phyloP scores from a whole-genome alignment of 2,113 vertebrate species.

The Chloebia gouldiae region DNA sequence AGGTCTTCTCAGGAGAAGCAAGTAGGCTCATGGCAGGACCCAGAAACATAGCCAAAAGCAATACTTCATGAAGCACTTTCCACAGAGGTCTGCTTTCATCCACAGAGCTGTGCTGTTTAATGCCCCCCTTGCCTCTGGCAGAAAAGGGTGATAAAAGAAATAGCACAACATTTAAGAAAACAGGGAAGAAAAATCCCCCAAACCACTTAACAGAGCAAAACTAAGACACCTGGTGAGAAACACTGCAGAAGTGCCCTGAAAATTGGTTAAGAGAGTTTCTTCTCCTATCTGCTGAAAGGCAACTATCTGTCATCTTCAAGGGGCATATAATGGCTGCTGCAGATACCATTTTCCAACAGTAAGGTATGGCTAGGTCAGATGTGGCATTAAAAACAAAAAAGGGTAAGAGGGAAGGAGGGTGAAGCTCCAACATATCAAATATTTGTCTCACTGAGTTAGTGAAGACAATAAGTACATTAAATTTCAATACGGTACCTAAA shows the following conservation, averaged over 20 bases:
- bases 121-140: neutral
- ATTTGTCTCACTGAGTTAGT: neutral
- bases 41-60: neutral
- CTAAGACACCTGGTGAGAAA: neutral
- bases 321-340: neutral
- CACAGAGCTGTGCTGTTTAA: neutral
- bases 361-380: neutral
- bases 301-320: neutral
- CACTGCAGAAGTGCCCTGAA: neutral
- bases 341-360: neutral
- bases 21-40: neutral
- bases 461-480: neutral
- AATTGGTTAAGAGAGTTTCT: neutral
- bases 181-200: fast-evolving
- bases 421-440: neutral
- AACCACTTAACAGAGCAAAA: neutral
- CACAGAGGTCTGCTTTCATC: neutral
- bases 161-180: neutral
- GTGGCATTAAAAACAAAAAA: neutral
- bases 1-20: neutral
- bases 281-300: neutral
- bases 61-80: neutral
- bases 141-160: neutral
- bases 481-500: neutral
- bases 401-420: neutral